Evolutionary conservation across 2,888 invertebrate species (phyloP).

Genomic region (Drosophila anomalata): DNA sequence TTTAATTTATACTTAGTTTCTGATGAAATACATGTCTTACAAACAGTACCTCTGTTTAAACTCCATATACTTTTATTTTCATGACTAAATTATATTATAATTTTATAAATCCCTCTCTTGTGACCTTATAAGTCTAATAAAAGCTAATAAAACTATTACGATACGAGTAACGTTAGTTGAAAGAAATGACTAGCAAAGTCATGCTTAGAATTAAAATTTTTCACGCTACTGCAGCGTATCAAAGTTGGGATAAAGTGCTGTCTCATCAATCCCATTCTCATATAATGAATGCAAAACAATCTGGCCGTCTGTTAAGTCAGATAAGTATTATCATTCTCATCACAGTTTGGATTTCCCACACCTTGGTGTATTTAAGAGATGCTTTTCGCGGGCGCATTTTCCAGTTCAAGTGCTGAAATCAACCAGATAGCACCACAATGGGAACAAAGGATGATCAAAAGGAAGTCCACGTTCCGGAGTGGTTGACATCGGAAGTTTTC

Average conservation of each 20-base stretch:
- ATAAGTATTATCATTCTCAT: constrained; percentile 11
- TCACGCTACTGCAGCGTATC: neutral
- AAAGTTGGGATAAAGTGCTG: neutral
- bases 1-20: neutral
- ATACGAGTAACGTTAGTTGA: neutral
- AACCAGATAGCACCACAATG: neutral
- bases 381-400: neutral
- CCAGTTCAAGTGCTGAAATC: neutral
- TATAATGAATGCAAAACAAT: neutral
- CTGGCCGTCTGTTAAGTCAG: neutral
- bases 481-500: constrained; percentile 45
- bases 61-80: neutral
- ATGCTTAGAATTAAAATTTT: constrained; percentile 4
- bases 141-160: neutral
- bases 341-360: neutral
- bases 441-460: neutral
- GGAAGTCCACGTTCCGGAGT: constrained; percentile 24
- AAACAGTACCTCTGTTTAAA: no score
- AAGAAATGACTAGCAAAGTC: neutral
- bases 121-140: no score
- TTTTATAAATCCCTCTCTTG: neutral
- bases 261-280: constrained; percentile 3
- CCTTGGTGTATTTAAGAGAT: constrained; percentile 12
- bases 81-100: neutral
- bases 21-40: neutral